A percentile compares a stretch with the other conserved stretches of the same genome.
These are phyloP conservation scores for Anguilla rostrata DNA, from an alignment of 2,113 vertebrate genomes.

Conservation along the genomic window DNA sequence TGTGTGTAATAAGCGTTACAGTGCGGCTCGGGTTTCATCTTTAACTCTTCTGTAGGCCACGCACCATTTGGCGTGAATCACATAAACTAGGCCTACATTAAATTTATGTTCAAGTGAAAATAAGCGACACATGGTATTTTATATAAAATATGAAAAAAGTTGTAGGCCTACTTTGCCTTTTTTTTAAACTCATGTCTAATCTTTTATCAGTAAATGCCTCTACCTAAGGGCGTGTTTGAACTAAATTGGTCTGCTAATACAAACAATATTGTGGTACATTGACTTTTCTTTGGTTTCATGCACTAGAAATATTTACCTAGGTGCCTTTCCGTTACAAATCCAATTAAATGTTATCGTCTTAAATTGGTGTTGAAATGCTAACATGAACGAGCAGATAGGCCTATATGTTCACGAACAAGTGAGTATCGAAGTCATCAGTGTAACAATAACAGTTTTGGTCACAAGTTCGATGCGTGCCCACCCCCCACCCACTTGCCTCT, in stretches of 20 bases:
- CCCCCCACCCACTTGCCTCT: neutral
- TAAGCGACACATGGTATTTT: too few relatives aligned
- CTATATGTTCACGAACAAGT: neutral
- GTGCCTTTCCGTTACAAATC: neutral
- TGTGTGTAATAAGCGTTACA: too few relatives aligned
- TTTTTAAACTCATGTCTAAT: neutral
- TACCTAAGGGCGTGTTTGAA: neutral
- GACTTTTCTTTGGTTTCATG: neutral
- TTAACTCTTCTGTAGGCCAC: neutral
- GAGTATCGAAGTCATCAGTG: conserved; percentile 12
- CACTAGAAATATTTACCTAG: neutral
- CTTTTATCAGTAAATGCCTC: neutral
- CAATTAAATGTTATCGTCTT: conserved; percentile 1
- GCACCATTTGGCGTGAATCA: neutral
- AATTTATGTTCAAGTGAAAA: too few relatives aligned
- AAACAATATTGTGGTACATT: neutral
- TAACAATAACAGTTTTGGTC: conserved; percentile 26
- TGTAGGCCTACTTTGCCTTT: neutral
- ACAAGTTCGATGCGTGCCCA: neutral
- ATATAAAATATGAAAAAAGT: too few relatives aligned
- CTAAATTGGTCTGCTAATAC: neutral
- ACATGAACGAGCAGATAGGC: conserved; percentile 29
- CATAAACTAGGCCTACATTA: neutral
- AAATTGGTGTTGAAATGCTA: conserved; percentile 28
- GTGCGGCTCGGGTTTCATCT: neutral